Conservation (phyloP, 2,797 vertebrate genomes). For the Eremophila alpestris region DNA sequence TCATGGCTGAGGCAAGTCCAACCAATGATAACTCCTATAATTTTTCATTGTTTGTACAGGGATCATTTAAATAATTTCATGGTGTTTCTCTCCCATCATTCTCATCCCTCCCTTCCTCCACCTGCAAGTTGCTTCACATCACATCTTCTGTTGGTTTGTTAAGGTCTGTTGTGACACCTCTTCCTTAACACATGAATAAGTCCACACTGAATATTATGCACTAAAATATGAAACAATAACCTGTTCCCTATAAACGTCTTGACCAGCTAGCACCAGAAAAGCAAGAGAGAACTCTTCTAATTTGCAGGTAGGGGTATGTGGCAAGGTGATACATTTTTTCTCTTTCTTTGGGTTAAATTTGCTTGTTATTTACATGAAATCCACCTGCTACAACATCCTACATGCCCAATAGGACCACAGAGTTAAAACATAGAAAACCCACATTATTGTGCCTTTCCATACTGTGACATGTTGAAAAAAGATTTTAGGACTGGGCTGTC, state of each 20-base stretch:
- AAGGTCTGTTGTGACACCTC: background rate
- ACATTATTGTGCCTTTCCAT: constrained; percentile 20
- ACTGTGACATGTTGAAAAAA: constrained; percentile 10
- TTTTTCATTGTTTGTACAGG: background rate
- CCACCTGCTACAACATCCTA: background rate
- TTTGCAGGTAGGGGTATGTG: background rate
- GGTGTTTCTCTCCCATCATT: background rate
- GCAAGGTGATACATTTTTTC: background rate
- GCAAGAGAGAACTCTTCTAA: background rate
- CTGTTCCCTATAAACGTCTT: background rate
- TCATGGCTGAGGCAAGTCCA: background rate
- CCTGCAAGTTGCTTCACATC: background rate
- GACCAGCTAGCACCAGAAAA: background rate
- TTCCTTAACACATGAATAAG: background rate
- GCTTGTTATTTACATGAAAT: background rate
- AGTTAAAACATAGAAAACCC: constrained; percentile 16
- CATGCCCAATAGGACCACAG: background rate
- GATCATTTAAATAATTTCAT: background rate
- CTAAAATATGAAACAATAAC: background rate
- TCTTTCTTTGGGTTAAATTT: background rate
- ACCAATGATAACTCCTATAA: background rate
- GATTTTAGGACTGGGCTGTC: background rate
- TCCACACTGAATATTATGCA: background rate
- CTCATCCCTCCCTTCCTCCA: background rate
- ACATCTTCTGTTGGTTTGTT: background rate